phyloP scores from a whole-genome alignment of 2,888 invertebrate species.

The Iphiclides podalirius region DNA sequence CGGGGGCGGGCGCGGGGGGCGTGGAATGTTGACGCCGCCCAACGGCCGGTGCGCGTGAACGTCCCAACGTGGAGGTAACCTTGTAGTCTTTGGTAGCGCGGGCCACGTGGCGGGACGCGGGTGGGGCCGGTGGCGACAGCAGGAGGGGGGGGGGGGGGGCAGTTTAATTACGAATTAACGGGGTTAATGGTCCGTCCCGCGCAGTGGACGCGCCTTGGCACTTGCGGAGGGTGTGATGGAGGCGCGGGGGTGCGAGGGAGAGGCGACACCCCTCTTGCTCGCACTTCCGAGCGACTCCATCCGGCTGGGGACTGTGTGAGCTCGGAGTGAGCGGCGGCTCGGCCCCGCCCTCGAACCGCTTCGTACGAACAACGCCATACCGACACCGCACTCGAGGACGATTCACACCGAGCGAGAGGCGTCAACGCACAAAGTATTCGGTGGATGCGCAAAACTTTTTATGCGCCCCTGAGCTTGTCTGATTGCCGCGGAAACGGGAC shows the following conservation, averaged over 20 bases:
- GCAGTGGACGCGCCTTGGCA: conserved; percentile 21
- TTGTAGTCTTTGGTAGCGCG: conserved; percentile 78
- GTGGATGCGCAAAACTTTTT: too few species aligned
- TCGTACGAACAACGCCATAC: conserved; percentile 58
- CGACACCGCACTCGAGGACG: conserved; percentile 35
- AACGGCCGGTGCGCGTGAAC: conserved; percentile 65
- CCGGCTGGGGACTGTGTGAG: conserved; percentile 3
- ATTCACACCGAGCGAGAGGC: not conserved
- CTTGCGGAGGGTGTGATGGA: conserved; percentile 30
- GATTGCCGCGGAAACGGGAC: too few species aligned
- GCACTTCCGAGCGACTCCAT: too few species aligned
- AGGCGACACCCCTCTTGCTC: too few species aligned
- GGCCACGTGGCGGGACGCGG: conserved; percentile 41
- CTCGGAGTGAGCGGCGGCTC: conserved; percentile 22
- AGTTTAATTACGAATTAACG: too few species aligned
- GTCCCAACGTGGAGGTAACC: conserved; percentile 74
- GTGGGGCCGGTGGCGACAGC: not conserved
- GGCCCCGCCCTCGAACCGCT: conserved; percentile 35
- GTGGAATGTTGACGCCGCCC: conserved; percentile 65
- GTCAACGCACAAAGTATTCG: too few species aligned
- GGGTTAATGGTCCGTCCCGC: conserved; percentile 5
- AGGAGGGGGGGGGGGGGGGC: not conserved
- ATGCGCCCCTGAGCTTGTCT: too few species aligned
- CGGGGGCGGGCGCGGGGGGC: conserved; percentile 32
- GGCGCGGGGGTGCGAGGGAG: conserved; percentile 18